These are phyloP conservation scores for Watsonalla binaria DNA, from an alignment of 2,888 invertebrate genomes.

Conservation along the genomic window DNA sequence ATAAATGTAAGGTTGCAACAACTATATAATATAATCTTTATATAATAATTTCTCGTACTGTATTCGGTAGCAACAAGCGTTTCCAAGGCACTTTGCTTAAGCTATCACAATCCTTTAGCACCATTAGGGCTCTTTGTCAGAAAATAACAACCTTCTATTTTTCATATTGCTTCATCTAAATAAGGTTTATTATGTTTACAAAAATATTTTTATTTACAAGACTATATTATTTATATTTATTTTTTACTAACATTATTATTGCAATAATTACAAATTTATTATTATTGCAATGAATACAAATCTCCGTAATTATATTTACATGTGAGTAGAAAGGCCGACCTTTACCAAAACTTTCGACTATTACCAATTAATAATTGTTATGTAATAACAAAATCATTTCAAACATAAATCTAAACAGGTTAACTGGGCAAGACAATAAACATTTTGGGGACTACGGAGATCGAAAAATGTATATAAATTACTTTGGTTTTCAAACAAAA, in stretches of 20 bases:
- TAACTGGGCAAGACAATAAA: too few relatives aligned
- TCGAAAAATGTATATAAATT: too few relatives aligned
- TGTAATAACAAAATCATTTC: not conserved
- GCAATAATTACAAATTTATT: slow-evolving; percentile 21
- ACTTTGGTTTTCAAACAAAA: too few relatives aligned
- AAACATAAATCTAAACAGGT: too few relatives aligned
- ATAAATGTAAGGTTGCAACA: not conserved
- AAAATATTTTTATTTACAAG: slow-evolving; percentile 31
- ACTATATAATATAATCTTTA: not conserved
- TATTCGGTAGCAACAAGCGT: slow-evolving; percentile 5
- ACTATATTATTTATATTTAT: too few relatives aligned
- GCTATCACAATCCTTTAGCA: slow-evolving; percentile 38
- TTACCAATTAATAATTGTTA: not conserved
- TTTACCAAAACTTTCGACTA: not conserved
- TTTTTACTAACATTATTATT: too few relatives aligned
- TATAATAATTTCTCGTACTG: not conserved
- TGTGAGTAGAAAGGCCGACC: slow-evolving; percentile 2
- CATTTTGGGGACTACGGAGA: too few relatives aligned
- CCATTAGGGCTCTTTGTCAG: slow-evolving; percentile 9
- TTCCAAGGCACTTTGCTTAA: slow-evolving; percentile 28
- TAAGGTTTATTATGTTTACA: slow-evolving; percentile 6
- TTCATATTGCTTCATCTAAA: not conserved
- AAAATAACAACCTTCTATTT: not conserved
- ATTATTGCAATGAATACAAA: slow-evolving; percentile 30
- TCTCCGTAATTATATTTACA: slow-evolving; percentile 27